Conservation (phyloP, 2,797 vertebrate species). For the Sebastes umbrosus region DNA sequence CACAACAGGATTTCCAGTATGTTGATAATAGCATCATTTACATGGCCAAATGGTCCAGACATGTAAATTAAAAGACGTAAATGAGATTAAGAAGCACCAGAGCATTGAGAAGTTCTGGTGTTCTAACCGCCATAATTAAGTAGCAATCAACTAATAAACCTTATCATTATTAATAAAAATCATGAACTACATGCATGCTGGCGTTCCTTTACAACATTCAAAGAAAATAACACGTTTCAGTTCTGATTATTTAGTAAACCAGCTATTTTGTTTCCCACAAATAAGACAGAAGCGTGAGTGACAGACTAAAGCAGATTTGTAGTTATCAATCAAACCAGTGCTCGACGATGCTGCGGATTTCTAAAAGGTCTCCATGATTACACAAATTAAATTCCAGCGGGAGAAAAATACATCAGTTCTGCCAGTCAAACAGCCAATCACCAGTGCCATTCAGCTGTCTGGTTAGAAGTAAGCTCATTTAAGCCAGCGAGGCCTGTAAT, state of each 20-base stretch:
- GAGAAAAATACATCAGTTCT: constrained; percentile 45
- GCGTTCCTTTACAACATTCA: not conserved
- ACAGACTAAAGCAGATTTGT: constrained; percentile 8
- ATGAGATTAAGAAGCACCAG: constrained; percentile 42
- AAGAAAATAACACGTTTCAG: not conserved
- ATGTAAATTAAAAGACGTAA: constrained; percentile 50
- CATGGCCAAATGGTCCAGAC: constrained; percentile 37
- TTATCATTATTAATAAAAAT: constrained; percentile 1
- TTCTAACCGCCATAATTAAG: constrained; percentile 33
- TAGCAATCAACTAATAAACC: constrained; percentile 30
- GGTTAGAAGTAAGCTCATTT: constrained; percentile 50
- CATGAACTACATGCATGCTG: not conserved
- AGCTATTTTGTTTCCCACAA: not conserved
- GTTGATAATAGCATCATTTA: constrained; percentile 36
- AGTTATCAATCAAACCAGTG: constrained; percentile 45
- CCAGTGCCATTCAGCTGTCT: constrained; percentile 40
- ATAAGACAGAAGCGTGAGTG: not conserved
- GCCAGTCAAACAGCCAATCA: constrained; percentile 46
- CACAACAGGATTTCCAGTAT: constrained; percentile 29
- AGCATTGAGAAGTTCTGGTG: not conserved
- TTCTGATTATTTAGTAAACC: not conserved
- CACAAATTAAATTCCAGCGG: constrained; percentile 50
- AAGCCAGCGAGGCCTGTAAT: constrained; percentile 56
- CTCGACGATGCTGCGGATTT: constrained; percentile 25
- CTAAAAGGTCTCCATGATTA: constrained; percentile 53